phyloP scores from a whole-genome alignment of 2,113 vertebrate genomes.

The Pelvicachromis taeniatus region DNA sequence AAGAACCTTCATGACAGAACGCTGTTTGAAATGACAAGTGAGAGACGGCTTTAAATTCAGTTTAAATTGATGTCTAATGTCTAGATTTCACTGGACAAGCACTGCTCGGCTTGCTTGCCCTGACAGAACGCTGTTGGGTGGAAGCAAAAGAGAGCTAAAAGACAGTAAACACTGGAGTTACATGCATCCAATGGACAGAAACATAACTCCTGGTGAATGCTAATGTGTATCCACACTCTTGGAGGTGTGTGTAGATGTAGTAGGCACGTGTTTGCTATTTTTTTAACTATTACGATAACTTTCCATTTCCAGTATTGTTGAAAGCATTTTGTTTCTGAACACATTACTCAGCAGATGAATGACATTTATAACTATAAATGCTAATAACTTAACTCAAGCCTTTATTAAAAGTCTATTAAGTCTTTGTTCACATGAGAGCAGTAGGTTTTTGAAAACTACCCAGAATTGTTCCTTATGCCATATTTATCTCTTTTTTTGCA shows the following conservation, averaged over 20 bases:
- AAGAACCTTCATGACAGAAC: background rate
- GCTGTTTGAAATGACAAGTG: background rate
- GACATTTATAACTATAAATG: rapidly evolving
- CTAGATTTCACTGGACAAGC: background rate
- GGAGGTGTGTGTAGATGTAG: background rate
- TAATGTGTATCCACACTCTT: background rate
- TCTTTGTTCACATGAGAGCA: background rate
- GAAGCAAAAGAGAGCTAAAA: background rate
- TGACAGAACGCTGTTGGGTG: background rate
- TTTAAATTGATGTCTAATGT: background rate
- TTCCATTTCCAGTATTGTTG: background rate
- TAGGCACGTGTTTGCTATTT: background rate
- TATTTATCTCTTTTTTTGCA: background rate
- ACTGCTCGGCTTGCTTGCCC: background rate
- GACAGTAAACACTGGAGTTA: background rate
- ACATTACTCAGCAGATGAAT: background rate
- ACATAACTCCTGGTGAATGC: background rate
- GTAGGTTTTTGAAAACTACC: background rate
- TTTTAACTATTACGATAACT: background rate
- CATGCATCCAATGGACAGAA: background rate
- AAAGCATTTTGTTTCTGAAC: background rate
- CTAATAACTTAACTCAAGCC: background rate
- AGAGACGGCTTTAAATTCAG: background rate
- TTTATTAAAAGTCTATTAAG: background rate
- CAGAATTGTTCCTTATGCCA: background rate